phyloP scores from a whole-genome alignment of 2,797 vertebrate species.

The Petrocephalus sullivani region DNA sequence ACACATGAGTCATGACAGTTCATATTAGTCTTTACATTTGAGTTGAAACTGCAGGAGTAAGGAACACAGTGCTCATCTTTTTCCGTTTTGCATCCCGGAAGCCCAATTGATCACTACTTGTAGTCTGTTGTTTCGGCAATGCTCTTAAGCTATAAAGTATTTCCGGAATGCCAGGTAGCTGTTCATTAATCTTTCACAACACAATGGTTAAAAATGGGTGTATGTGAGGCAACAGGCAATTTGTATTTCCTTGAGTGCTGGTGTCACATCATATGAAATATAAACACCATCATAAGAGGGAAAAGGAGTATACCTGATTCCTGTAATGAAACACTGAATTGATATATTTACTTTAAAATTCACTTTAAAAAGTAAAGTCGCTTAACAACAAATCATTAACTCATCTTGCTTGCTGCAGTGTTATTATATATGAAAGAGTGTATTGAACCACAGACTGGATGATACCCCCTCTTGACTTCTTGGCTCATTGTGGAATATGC shows the following conservation, averaged over 20 bases:
- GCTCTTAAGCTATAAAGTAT: constrained; percentile 18
- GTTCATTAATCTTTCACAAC: constrained; percentile 10
- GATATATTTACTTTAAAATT: constrained; percentile 20
- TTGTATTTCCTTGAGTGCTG: constrained; percentile 30
- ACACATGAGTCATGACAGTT: neutral
- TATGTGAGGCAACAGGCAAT: constrained; percentile 35
- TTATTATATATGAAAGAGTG: neutral
- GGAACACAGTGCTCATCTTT: neutral
- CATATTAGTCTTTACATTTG: neutral
- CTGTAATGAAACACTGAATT: constrained; percentile 5
- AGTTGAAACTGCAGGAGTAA: neutral
- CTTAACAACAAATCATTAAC: neutral
- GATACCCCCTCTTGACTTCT: neutral
- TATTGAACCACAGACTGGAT: neutral
- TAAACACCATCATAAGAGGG: constrained; percentile 32
- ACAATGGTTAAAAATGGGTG: constrained; percentile 38
- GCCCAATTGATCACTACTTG: constrained; percentile 23
- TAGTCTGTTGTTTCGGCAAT: neutral
- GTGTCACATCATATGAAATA: constrained; percentile 37
- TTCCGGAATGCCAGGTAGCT: constrained; percentile 31
- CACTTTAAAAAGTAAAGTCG: constrained; percentile 9
- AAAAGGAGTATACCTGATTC: neutral
- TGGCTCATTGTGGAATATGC: neutral
- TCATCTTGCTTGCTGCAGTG: neutral
- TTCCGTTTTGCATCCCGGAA: neutral